Conservation (phyloP, 2,797 vertebrate species). For the Acrossocheilus fasciatus region DNA sequence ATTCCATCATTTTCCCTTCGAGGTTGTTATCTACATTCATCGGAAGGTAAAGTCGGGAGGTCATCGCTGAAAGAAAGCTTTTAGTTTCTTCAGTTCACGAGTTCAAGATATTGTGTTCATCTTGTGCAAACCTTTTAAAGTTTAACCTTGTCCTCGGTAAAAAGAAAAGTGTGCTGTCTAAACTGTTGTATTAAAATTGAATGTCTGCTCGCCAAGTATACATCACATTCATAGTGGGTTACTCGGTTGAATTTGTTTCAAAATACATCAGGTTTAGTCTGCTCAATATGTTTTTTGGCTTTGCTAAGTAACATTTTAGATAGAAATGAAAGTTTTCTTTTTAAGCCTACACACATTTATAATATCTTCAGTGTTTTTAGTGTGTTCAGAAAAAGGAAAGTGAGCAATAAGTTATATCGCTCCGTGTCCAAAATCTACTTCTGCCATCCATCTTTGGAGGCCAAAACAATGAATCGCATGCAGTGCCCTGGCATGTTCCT, state of each 20-base stretch:
- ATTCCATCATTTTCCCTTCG: slow-evolving; percentile 64
- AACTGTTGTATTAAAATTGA: not conserved
- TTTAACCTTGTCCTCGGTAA: slow-evolving; percentile 4
- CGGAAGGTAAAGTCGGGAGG: slow-evolving; percentile 50
- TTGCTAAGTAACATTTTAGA: not conserved
- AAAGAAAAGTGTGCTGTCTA: slow-evolving; percentile 1
- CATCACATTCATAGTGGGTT: not conserved
- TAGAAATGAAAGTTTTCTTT: not conserved
- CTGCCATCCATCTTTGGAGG: slow-evolving; percentile 16
- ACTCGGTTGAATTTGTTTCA: not conserved
- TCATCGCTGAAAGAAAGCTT: slow-evolving; percentile 52
- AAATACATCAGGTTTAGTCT: not conserved
- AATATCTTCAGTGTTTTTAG: not conserved
- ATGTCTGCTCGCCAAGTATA: not conserved
- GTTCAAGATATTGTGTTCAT: slow-evolving; percentile 19
- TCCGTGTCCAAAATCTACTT: slow-evolving; percentile 4
- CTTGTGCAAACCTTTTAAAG: slow-evolving; percentile 16
- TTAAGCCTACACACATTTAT: not conserved
- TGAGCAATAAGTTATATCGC: not conserved
- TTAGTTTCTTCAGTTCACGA: slow-evolving; percentile 43
- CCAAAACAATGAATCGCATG: slow-evolving; percentile 30
- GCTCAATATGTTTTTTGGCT: not conserved
- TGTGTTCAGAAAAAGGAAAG: not conserved
- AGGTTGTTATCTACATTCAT: slow-evolving; percentile 67
- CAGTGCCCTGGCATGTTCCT: slow-evolving; percentile 5